Conservation (phyloP, 1,140 invertebrate genomes). For the Listronotus oregonensis region DNA sequence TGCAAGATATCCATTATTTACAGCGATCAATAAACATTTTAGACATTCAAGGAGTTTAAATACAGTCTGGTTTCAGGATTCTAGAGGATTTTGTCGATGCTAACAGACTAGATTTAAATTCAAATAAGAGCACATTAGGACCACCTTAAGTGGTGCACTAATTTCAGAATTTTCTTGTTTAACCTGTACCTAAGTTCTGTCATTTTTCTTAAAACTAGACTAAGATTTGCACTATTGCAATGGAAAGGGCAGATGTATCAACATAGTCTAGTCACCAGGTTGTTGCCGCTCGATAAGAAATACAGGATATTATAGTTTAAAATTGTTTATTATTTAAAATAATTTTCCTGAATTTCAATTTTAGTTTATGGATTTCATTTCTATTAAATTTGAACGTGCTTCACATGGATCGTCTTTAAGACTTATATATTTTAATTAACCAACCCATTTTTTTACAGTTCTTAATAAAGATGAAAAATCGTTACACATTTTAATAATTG, state of each 20-base stretch:
- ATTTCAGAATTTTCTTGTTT: constrained; percentile 3
- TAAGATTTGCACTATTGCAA: constrained; percentile 10
- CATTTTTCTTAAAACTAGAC: not conserved
- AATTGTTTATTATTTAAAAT: too few species aligned
- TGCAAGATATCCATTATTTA: constrained; percentile 4
- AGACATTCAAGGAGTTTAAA: constrained; percentile 8
- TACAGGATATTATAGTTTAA: too few species aligned
- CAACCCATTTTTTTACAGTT: too few species aligned
- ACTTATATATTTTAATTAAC: too few species aligned
- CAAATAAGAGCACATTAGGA: constrained; percentile 12
- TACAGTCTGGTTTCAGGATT: constrained; percentile 1
- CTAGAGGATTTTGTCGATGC: not conserved
- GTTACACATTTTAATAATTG: too few species aligned
- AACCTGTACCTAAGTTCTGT: not conserved
- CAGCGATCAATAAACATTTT: not conserved
- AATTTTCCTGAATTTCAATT: too few species aligned
- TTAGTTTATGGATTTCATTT: too few species aligned
- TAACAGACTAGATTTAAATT: constrained; percentile 7
- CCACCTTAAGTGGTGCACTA: constrained; percentile 9
- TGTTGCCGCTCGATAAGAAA: too few species aligned
- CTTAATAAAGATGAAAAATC: too few species aligned
- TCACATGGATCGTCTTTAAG: too few species aligned
- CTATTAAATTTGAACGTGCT: too few species aligned
- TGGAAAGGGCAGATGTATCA: not conserved
- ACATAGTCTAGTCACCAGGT: too few species aligned